Evolutionary conservation across 2,888 invertebrate genomes (phyloP), one percentile per base, ranked within the genome.

Genomic region (Oligia latruncula): DNA sequence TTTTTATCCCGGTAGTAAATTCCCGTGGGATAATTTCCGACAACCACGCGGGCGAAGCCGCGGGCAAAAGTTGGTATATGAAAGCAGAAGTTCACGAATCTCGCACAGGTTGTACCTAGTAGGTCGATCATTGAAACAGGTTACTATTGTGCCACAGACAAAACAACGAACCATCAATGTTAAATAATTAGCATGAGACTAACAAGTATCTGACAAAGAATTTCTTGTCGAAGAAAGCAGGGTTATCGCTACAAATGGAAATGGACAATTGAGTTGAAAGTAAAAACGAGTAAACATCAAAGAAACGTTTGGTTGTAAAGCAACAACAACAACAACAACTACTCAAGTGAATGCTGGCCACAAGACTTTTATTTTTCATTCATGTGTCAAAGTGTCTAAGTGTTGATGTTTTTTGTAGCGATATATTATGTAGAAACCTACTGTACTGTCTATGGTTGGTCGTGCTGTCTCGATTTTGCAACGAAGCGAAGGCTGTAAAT

Each of bases 401-500:
- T 64, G 64, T 77, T 77, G 64, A 60, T 65, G 74, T n/a, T 80
- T 71, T 65, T 58, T 49, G 17, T 52, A 60, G 17, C n/a, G 11
- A 15, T 66, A 60, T 66, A 11, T 9, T 66, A 46, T 46, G 46
- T 46, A 43, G 1, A 35, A 52, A 68, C 46, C 15, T 58, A 29
- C 35, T 60, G 66, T 52, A 35, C n/a, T 66, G 77, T 65, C 67
- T 81, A n/a, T 71, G 49, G 20, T 60, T 66, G 29, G 17, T 72
- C 23, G 68, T 40, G 17, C 64, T 64, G 62, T 29, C 15, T 60
- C 58, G 77, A 77, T 86, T 85, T 75, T 60, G 71, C 40, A 78
- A 87, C 73, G 35, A 43, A 46, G 64, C 65, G 68, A 76, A 81
- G 79, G 74, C 74, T 83, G 80, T 74, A 62, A 60, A 74, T 87